Percentiles rank a stretch among this genome's conserved stretches.
Evolutionary conservation across 1,140 invertebrate species (phyloP).

Genomic region (Gryon sp.): DNA sequence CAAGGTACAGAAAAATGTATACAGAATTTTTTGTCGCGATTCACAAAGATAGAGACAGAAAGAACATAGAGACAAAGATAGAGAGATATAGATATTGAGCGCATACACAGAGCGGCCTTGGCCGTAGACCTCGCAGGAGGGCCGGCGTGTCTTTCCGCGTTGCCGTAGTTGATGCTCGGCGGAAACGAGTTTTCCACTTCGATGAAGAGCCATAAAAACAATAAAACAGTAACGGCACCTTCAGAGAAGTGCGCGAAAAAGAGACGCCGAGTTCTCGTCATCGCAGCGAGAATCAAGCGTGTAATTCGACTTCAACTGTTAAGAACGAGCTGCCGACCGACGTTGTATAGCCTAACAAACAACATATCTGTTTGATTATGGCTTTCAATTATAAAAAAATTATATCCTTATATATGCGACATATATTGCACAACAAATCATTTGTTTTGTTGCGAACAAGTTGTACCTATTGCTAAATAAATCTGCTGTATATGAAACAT

Average conservation of each 20-base stretch:
- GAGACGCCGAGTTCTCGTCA: slow-evolving; percentile 22
- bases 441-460: no score
- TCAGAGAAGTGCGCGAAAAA: slow-evolving; percentile 7
- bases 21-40: slow-evolving; percentile 41
- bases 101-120: slow-evolving; percentile 23
- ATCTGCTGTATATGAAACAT: no score
- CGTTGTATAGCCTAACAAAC: no score
- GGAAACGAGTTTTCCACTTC: slow-evolving; percentile 68
- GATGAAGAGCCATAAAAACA: slow-evolving; percentile 65
- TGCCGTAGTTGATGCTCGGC: slow-evolving; percentile 22
- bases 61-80: no score
- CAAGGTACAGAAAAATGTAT: slow-evolving; percentile 47
- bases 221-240: slow-evolving; percentile 42
- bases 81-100: no score
- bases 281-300: slow-evolving; percentile 20
- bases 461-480: no score
- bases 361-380: no score
- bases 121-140: slow-evolving; percentile 36
- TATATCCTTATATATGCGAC: no score
- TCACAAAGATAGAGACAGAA: no score
- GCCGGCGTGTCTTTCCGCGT: slow-evolving; percentile 37
- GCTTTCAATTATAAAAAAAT: no score
- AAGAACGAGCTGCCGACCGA: slow-evolving; percentile 13
- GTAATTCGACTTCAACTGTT: slow-evolving; percentile 24
- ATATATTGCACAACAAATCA: no score